Conservation (phyloP, 2,888 invertebrate species). For the Dinocampus coccinellae region DNA sequence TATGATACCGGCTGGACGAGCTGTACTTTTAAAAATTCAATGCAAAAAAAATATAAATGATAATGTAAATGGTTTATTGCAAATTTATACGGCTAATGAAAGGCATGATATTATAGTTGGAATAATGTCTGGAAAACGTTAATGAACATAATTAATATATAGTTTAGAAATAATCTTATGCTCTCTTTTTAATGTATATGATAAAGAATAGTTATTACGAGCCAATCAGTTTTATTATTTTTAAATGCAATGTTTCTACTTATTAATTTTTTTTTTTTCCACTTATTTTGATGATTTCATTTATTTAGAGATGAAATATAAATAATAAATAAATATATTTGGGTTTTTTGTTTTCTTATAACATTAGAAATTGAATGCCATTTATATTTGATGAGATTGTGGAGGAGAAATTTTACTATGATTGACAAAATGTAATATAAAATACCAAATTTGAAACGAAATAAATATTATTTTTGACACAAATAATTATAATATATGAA, state of each 20-base stretch:
- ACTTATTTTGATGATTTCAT: neutral
- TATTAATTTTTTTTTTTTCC: neutral
- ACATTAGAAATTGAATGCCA: no score
- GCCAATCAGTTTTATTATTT: no score
- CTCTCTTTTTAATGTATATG: neutral
- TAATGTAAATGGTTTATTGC: conserved; percentile 50
- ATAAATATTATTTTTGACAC: neutral
- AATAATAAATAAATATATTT: no score
- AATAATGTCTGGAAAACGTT: conserved; percentile 23
- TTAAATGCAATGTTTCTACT: neutral
- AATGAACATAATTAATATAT: neutral
- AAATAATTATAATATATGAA: neutral
- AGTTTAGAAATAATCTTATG: neutral
- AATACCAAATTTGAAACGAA: neutral
- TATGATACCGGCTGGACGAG: conserved; percentile 55
- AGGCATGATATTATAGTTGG: conserved; percentile 50
- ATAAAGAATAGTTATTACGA: neutral
- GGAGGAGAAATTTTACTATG: no score
- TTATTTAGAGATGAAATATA: no score
- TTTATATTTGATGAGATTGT: no score
- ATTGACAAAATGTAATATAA: no score
- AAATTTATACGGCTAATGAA: conserved; percentile 56
- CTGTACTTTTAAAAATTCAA: conserved; percentile 54
- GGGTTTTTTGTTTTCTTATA: no score
- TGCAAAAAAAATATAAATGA: conserved; percentile 50